phyloP scores from a whole-genome alignment of 2,113 vertebrate genomes.

The Motacilla tschutschensis region DNA sequence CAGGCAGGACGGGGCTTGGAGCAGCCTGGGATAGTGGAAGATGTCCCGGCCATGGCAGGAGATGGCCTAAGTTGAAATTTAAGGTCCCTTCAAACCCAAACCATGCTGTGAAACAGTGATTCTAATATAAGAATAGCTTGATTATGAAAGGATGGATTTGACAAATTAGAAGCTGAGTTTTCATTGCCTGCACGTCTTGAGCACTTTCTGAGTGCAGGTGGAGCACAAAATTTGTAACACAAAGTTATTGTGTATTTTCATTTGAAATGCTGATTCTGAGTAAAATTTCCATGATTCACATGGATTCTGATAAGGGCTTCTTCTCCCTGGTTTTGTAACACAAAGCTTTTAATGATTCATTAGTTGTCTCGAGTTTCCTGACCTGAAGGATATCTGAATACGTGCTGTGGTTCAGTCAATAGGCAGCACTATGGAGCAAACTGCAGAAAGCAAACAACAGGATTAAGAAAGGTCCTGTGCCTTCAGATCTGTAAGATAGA shows the following conservation, averaged over 20 bases:
- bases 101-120: not conserved
- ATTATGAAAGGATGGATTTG: not conserved
- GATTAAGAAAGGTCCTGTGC: not conserved
- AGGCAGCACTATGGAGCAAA: not conserved
- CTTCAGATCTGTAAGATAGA: not conserved
- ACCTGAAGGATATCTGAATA: not conserved
- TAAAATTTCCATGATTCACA: not conserved
- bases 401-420: not conserved
- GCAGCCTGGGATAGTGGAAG: not conserved
- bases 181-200: fast-evolving
- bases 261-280: not conserved
- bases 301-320: not conserved
- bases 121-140: not conserved
- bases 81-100: not conserved
- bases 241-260: not conserved
- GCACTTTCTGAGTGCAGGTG: not conserved
- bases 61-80: fast-evolving
- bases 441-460: not conserved
- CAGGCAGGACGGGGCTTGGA: not conserved
- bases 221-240: not conserved
- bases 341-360: not conserved
- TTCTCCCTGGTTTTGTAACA: not conserved
- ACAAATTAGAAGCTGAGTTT: not conserved
- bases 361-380: not conserved
- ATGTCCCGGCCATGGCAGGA: not conserved